phyloP scores from a whole-genome alignment of 2,113 vertebrate genomes.

The rabbit (Oryctolagus cuniculus) region DNA sequence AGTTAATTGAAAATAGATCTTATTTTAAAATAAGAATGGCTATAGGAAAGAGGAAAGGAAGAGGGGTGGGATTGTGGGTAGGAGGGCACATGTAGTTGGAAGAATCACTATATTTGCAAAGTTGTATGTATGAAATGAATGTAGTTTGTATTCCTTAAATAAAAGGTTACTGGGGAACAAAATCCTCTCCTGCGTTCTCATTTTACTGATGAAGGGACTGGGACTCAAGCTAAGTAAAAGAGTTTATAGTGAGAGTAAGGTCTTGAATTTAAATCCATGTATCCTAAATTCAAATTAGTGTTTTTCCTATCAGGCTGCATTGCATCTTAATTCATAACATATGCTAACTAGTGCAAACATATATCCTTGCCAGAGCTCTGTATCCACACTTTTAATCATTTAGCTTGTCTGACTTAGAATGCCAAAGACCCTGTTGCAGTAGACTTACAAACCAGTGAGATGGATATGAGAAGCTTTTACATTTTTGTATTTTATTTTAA shows the following conservation, averaged over 20 bases:
- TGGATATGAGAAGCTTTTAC: not conserved
- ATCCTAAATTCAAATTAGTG: not conserved
- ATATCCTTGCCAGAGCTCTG: not conserved
- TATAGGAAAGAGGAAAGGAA: too few species aligned
- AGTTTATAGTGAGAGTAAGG: not conserved
- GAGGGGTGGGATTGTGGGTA: too few species aligned
- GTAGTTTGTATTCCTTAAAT: too few species aligned
- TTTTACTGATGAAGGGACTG: slow-evolving; percentile 10
- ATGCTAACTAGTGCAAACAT: not conserved
- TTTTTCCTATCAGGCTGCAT: not conserved
- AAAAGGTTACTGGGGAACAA: too few species aligned
- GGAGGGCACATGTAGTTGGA: too few species aligned
- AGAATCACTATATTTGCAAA: too few species aligned
- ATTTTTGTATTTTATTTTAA: too few species aligned
- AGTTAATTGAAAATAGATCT: too few species aligned
- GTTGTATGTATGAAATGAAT: too few species aligned
- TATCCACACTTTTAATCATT: not conserved
- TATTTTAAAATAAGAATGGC: too few species aligned
- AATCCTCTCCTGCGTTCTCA: not conserved
- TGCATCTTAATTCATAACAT: slow-evolving; percentile 32
- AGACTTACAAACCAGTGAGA: not conserved
- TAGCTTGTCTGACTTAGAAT: not conserved
- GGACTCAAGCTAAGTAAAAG: not conserved
- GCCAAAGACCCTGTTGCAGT: not conserved
- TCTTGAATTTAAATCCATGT: not conserved